Evolutionary conservation across 2,113 vertebrate genomes (phyloP).

Genomic region (Rhinopomastus cyanomelas): DNA sequence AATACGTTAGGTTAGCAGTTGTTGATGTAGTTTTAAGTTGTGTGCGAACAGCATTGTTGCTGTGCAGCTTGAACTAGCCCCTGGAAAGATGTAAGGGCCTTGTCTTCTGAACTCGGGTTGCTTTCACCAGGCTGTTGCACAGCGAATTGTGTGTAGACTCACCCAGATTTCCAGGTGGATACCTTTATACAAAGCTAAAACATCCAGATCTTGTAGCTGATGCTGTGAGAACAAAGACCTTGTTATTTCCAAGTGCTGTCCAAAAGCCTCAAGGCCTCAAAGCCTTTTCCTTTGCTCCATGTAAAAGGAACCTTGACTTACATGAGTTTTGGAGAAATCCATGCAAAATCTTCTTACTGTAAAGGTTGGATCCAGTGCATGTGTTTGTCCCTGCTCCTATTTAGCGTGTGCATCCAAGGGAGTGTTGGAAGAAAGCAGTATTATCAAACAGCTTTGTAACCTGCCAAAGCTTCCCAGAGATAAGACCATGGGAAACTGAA

Average conservation of each 20-base stretch:
- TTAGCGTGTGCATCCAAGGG: not conserved
- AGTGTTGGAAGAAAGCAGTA: not conserved
- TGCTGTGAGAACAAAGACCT: not conserved
- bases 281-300: not conserved
- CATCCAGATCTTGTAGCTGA: not conserved
- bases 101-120: not conserved
- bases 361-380: not conserved
- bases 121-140: not conserved
- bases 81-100: conserved; percentile 3
- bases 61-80: not conserved
- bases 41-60: not conserved
- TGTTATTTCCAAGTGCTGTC: not conserved
- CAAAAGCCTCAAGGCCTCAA: not conserved
- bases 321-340: not conserved
- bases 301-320: not conserved
- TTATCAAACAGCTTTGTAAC: not conserved
- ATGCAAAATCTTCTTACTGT: not conserved
- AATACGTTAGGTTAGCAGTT: not conserved
- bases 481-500: not conserved
- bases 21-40: not conserved
- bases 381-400: not conserved
- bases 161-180: conserved; percentile 23
- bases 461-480: not conserved
- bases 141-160: not conserved
- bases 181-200: not conserved